Base-by-base conservation (phyloP, 2,797 vertebrate genomes). In the Cirrhinus molitorella region DNA sequence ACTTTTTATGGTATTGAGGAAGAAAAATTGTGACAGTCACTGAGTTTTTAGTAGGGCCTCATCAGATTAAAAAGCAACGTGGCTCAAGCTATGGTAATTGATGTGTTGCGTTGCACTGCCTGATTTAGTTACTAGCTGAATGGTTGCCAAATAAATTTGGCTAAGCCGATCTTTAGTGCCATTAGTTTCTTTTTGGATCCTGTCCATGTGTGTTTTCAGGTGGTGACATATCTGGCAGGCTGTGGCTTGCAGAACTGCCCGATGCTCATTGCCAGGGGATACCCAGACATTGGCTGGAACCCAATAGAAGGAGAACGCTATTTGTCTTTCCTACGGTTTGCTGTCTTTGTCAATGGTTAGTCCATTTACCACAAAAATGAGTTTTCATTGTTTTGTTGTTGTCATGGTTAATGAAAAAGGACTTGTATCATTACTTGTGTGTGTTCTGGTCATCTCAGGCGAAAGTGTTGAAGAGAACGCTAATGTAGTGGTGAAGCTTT, bases 401-500 rank as follows among this genome's bases (percentile, higher is more conserved):
- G 4, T 70, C 49, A n/a, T 45, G n/a, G 5, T 43, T 57, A 21
- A 70, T 45, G 13, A 14, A 67, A 37, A 68, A 73, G 7, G 4
- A 40, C 25, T 19, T 63, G 7, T 6, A 10, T 28, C 23, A 63
- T 57, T 2, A 57, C 23, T 10, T 31, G 25, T 7, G 13, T 76
- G 8, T 68, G 19, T 19, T 79, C 17, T 75, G 55, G 11, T 43
- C 31, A 47, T 74, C 16, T 66, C 87, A 99, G 98, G 98, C 88
- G 98, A 99, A 93, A 99, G 98, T 10, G 98, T 99, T 88, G 98
- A 99, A 90, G 98, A 99, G 94, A 99, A 99, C 8, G 97, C 98
- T 87, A 99, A 96, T n/a, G 97, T 99, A 25, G 98, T 99, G 89
- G 98, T 99, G 84, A 99, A 99, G 93, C 96, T 99, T 88, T 95